Evolutionary conservation across 2,888 invertebrate genomes (phyloP), one percentile per base, ranked within the genome.

Genomic region (Anticlea derivata): DNA sequence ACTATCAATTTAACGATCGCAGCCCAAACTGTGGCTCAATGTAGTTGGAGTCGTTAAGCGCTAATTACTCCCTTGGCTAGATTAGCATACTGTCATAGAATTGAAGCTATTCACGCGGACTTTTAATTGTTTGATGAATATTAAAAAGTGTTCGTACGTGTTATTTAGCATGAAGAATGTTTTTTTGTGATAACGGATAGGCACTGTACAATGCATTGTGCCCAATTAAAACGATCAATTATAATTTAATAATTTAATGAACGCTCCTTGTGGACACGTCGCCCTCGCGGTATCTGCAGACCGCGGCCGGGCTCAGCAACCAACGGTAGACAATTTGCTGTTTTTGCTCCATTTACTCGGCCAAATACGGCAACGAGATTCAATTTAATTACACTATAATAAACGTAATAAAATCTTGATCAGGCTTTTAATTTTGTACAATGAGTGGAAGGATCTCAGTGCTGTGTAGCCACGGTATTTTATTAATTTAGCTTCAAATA

Each of bases 381-480:
- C 75, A 80, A 81, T 80, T 86, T 85, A 85, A 86, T 86, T 85
- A 82, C 75, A 66, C 76, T 73, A 70, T 83, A 82, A 82, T 83
- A 80, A 78, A 75, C 74, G 71, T 74, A 80, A 75, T 80, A 80
- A 80, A 83, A 82, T 79, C 75, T 75, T 80, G 76, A 78, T 77
- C 73, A 68, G 75, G 63, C 63, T 79, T 79, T 80, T 75, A 79
- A 80, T 75, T 75, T 72, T 58, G 61, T 65, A 65, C 56, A 68
- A 70, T 66, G 71, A 72, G 67, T 66, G 61, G 65, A 55, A 60
- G 55, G 58, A 63, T 55, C 50, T 59, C 40, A 44, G 39, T 51
- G 41, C 40, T 46, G 41, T 54, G 41, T 53, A 59, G 61, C 54
- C 54, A 61, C 27, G 41, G 44, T 41, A 52, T 51, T 55, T 48